These are phyloP conservation scores for Phasianus colchicus DNA, from an alignment of 2,113 vertebrate species.

Conservation along the genomic window DNA sequence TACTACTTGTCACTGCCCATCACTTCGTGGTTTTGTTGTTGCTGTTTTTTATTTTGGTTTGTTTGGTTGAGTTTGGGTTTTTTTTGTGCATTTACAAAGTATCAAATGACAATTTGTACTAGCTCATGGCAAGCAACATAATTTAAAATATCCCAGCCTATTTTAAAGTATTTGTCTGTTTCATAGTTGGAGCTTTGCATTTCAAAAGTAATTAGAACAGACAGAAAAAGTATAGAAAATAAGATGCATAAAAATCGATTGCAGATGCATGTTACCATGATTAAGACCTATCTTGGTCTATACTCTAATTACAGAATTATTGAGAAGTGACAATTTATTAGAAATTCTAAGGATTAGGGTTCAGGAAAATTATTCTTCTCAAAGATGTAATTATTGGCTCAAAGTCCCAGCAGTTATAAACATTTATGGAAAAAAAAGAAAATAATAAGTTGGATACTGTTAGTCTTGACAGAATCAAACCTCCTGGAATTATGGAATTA, in stretches of 20 bases:
- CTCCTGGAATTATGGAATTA: not conserved
- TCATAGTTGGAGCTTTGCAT: not conserved
- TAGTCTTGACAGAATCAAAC: not conserved
- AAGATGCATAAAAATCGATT: not conserved
- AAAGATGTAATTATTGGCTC: not conserved
- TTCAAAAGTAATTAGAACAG: not conserved
- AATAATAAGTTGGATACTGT: not conserved
- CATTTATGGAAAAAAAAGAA: not conserved
- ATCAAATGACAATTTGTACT: not conserved
- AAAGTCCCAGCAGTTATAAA: not conserved
- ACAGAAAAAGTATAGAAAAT: not conserved
- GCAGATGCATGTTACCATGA: not conserved
- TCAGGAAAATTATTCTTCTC: not conserved
- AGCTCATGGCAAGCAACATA: not conserved
- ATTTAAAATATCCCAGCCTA: not conserved
- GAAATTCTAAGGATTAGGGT: not conserved
- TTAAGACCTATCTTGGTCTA: not conserved
- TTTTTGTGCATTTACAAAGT: not conserved
- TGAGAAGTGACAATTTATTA: not conserved
- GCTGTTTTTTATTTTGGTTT: not conserved
- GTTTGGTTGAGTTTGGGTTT: not conserved
- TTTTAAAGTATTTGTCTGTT: not conserved
- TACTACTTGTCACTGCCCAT: not conserved
- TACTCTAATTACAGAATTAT: not conserved
- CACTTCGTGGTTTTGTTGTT: not conserved